phyloP scores from a whole-genome alignment of 2,888 invertebrate genomes.

The Xestia xanthographa region DNA sequence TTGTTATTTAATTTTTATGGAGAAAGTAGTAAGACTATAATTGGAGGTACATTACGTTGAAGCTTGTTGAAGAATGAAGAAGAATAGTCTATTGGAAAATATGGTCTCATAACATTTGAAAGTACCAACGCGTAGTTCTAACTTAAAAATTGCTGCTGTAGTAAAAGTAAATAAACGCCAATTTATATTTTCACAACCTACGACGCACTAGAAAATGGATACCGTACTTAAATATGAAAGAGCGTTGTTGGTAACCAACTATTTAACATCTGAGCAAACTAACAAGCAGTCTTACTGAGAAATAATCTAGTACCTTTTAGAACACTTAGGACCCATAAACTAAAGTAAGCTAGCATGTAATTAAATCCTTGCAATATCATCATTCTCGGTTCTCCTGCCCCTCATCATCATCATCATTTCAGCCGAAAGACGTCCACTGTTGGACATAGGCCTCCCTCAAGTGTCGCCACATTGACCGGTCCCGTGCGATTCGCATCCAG shows the following conservation, averaged over 20 bases:
- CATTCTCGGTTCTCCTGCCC: no score
- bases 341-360: not conserved
- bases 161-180: not conserved
- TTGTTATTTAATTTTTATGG: conserved; percentile 9
- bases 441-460: no score
- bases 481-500: no score
- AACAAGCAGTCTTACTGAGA: not conserved
- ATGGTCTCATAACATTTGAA: not conserved
- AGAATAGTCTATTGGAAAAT: not conserved
- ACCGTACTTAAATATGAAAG: not conserved
- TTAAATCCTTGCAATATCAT: not conserved
- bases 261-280: not conserved
- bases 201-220: not conserved
- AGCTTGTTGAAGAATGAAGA: no score
- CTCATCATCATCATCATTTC: no score
- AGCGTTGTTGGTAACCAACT: not conserved
- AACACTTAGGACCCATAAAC: not conserved
- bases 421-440: no score
- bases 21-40: not conserved
- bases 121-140: not conserved
- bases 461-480: no score
- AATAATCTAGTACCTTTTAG: not conserved
- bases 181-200: not conserved
- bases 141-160: not conserved
- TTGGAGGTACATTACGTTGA: not conserved